Evolutionary conservation across 2,113 vertebrate species (phyloP).

Genomic region (Salvelinus namaycush): DNA sequence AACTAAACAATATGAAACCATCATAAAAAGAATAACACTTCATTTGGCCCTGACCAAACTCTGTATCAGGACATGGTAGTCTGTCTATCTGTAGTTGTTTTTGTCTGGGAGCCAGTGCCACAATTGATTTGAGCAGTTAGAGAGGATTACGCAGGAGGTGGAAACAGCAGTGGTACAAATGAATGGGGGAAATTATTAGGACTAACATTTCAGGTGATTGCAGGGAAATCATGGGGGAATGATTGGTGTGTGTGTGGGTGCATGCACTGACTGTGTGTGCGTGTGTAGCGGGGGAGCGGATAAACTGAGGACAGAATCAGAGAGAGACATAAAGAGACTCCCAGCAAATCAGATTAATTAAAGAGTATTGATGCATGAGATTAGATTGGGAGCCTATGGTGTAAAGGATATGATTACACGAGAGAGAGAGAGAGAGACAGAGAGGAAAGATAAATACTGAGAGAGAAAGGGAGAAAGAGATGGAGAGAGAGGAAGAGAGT

Average conservation of each 20-base stretch:
- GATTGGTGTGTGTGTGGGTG: slow-evolving; percentile 8
- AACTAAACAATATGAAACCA: not conserved
- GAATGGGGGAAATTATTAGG: slow-evolving; percentile 53
- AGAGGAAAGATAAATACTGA: slow-evolving; percentile 10
- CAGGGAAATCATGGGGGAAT: slow-evolving; percentile 38
- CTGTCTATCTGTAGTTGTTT: not conserved
- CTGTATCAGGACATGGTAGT: too few relatives aligned
- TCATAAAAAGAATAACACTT: not conserved
- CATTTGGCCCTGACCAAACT: not conserved
- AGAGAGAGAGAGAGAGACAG: slow-evolving; percentile 22
- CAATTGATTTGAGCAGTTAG: not conserved
- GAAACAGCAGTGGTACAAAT: slow-evolving; percentile 43
- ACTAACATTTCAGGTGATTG: slow-evolving; percentile 47
- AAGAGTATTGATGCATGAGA: slow-evolving; percentile 79
- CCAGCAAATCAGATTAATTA: slow-evolving; percentile 78
- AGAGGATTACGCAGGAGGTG: not conserved
- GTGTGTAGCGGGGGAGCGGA: slow-evolving; percentile 36
- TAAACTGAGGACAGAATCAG: slow-evolving; percentile 58
- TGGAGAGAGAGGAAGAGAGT: slow-evolving; percentile 10
- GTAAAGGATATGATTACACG: slow-evolving; percentile 71
- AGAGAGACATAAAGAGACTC: slow-evolving; percentile 21
- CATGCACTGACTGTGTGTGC: slow-evolving; percentile 1
- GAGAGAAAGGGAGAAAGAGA: slow-evolving; percentile 11
- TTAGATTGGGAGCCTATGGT: slow-evolving; percentile 72
- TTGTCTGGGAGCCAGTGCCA: not conserved